phyloP scores from a whole-genome alignment of 2,888 invertebrate genomes.

The Melikaiella ostensackeni region DNA sequence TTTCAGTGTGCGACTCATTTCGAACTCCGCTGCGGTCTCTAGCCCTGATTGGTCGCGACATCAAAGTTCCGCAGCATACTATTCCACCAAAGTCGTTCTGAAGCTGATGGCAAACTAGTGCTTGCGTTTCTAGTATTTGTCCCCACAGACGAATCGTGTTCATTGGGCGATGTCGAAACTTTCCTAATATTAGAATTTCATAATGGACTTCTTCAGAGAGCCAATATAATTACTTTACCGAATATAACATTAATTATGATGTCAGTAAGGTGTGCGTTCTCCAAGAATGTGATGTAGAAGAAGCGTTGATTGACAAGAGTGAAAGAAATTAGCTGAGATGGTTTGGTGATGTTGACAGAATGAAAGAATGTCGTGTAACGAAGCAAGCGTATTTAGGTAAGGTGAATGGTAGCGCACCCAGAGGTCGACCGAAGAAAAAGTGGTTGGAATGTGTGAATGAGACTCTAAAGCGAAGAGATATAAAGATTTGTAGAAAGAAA shows the following conservation, averaged over 20 bases:
- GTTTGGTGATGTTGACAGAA: too few relatives aligned
- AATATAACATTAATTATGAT: not conserved
- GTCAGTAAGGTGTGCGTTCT: too few relatives aligned
- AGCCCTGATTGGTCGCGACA: constrained; percentile 50
- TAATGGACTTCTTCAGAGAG: not conserved
- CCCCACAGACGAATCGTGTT: constrained; percentile 1
- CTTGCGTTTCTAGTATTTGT: constrained; percentile 28
- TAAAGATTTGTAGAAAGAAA: too few relatives aligned
- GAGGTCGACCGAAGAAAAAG: too few relatives aligned
- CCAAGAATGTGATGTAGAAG: too few relatives aligned
- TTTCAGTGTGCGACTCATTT: constrained; percentile 63
- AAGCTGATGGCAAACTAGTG: constrained; percentile 31
- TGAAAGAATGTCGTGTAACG: too few relatives aligned
- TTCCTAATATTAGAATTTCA: constrained; percentile 9
- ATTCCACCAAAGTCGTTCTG: constrained; percentile 27
- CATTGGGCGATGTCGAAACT: constrained; percentile 7
- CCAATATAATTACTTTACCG: not conserved
- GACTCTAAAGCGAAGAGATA: too few relatives aligned
- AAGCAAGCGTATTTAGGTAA: too few relatives aligned
- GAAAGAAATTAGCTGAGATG: too few relatives aligned
- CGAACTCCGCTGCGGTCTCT: constrained; percentile 35
- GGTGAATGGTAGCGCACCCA: too few relatives aligned
- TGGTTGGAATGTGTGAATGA: too few relatives aligned
- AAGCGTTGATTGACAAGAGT: too few relatives aligned
- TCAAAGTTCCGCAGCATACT: constrained; percentile 47